Evolutionary conservation across 2,888 invertebrate genomes (phyloP).

Genomic region (Dorcus hopei): DNA sequence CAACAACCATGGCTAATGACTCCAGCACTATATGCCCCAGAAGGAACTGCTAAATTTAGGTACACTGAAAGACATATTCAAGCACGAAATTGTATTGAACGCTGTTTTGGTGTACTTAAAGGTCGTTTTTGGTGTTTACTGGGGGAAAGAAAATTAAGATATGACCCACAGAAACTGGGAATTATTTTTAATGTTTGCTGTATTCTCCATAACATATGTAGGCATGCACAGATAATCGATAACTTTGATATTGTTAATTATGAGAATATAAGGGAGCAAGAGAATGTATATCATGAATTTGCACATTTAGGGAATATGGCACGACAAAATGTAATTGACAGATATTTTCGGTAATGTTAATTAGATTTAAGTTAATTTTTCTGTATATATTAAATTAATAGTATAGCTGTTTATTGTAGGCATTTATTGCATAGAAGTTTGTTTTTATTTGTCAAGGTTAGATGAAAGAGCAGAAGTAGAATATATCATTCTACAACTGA

Average conservation of each 20-base stretch:
- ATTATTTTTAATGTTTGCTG: constrained; percentile 1
- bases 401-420: too few relatives aligned
- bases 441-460: too few relatives aligned
- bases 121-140: neutral
- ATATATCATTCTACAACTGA: neutral
- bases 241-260: too few relatives aligned
- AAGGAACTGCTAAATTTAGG: neutral
- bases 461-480: too few relatives aligned
- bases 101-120: constrained; percentile 9
- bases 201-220: constrained; percentile 8
- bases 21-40: constrained; percentile 1
- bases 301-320: too few relatives aligned
- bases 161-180: constrained; percentile 5
- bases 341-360: too few relatives aligned
- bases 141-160: neutral
- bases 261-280: too few relatives aligned
- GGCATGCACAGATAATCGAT: neutral
- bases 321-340: too few relatives aligned
- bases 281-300: too few relatives aligned
- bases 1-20: constrained; percentile 15
- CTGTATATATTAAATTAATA: too few relatives aligned
- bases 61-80: constrained; percentile 5
- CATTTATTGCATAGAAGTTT: too few relatives aligned
- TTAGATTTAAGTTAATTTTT: too few relatives aligned
- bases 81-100: constrained; percentile 10